A percentile compares a stretch with the other conserved stretches of the same genome.
phyloP scores from a whole-genome alignment of 1,140 invertebrate species.

The Sitobion miscanthi region DNA sequence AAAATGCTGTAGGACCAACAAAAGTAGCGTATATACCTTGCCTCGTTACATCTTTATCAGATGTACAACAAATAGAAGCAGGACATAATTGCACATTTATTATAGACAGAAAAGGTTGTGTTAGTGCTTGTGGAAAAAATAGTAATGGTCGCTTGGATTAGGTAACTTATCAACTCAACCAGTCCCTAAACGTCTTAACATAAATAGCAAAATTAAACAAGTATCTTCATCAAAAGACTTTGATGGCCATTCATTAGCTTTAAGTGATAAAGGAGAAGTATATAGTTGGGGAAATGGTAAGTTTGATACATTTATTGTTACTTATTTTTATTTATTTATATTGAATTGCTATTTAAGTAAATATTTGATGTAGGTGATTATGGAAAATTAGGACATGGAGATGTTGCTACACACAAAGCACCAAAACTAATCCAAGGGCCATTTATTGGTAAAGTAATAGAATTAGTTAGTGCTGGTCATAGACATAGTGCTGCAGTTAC shows the following conservation, averaged over 20 bases:
- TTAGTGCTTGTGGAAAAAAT: slow-evolving; percentile 70
- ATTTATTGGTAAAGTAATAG: slow-evolving; percentile 65
- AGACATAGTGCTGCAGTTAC: slow-evolving; percentile 70
- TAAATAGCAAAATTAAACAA: slow-evolving; percentile 64
- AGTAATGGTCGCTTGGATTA: slow-evolving; percentile 68
- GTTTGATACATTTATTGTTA: slow-evolving; percentile 43
- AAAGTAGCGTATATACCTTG: slow-evolving; percentile 71
- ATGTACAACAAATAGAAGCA: slow-evolving; percentile 71
- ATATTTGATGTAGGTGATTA: slow-evolving; percentile 64
- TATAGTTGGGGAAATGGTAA: slow-evolving; percentile 73
- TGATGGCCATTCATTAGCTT: slow-evolving; percentile 70
- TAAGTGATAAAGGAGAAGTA: slow-evolving; percentile 68
- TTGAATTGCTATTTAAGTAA: background rate
- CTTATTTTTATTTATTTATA: background rate
- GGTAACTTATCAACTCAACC: slow-evolving; percentile 69
- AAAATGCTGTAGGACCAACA: slow-evolving; percentile 69
- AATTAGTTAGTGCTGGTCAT: slow-evolving; percentile 71
- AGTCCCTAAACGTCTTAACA: slow-evolving; percentile 65
- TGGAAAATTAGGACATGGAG: slow-evolving; percentile 67
- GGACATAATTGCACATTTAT: slow-evolving; percentile 75
- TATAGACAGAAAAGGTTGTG: slow-evolving; percentile 67
- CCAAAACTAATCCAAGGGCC: slow-evolving; percentile 66
- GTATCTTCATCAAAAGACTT: slow-evolving; percentile 69
- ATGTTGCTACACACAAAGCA: slow-evolving; percentile 68
- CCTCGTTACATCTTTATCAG: slow-evolving; percentile 66